Conservation (phyloP, 2,888 invertebrate species). For the Calliphora vomitoria region DNA sequence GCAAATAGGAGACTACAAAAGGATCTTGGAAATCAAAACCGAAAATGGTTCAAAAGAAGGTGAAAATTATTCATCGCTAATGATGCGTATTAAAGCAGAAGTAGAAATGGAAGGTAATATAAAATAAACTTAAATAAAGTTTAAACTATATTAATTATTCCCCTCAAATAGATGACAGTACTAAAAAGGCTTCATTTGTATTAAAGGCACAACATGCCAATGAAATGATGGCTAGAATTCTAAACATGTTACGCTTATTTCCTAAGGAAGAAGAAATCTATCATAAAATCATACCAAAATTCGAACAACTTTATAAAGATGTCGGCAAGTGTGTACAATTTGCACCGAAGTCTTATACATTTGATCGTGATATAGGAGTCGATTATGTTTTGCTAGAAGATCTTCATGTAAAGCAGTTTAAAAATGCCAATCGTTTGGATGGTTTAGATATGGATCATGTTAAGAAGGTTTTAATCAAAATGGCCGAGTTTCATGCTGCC, state of each 20-base stretch:
- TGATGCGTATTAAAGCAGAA: conserved; percentile 79
- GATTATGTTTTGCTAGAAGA: conserved; percentile 83
- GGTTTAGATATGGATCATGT: conserved; percentile 82
- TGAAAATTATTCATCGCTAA: conserved; percentile 80
- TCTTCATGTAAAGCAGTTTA: conserved; percentile 78
- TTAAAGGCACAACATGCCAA: conserved; percentile 79
- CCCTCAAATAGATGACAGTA: conserved; percentile 75
- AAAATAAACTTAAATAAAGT: background rate
- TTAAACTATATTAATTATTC: background rate
- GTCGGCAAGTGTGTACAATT: conserved; percentile 79
- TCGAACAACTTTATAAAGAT: conserved; percentile 80
- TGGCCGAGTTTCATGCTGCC: conserved; percentile 83
- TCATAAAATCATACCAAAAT: conserved; percentile 80
- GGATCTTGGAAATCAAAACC: conserved; percentile 75
- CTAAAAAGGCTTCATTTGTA: conserved; percentile 78
- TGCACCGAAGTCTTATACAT: conserved; percentile 79
- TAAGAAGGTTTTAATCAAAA: conserved; percentile 79
- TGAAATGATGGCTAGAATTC: conserved; percentile 77
- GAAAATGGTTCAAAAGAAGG: conserved; percentile 74
- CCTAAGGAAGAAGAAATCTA: conserved; percentile 82
- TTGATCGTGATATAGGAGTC: conserved; percentile 78
- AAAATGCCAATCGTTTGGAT: conserved; percentile 79
- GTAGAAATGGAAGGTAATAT: conserved; percentile 79
- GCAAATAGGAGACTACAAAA: conserved; percentile 78
- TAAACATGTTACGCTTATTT: conserved; percentile 79